These are phyloP conservation scores for Oryzias melastigma DNA, from an alignment of 2,113 vertebrate genomes.

Conservation along the genomic window DNA sequence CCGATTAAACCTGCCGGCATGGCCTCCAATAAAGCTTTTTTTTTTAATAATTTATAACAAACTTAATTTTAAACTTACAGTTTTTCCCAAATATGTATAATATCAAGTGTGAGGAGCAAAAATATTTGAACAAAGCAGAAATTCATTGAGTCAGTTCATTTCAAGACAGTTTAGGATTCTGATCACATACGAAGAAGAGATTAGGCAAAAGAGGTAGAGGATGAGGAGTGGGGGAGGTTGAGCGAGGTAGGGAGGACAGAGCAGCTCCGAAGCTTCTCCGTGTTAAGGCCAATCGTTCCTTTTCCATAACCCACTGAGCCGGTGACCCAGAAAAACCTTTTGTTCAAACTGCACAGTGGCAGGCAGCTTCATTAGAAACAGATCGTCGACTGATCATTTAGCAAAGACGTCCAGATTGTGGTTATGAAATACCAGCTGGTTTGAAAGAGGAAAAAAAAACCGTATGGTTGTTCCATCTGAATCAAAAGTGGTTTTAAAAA, in stretches of 20 bases:
- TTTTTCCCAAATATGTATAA: not conserved
- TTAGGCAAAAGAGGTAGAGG: constrained; percentile 43
- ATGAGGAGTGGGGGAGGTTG: constrained; percentile 34
- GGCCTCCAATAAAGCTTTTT: too few species aligned
- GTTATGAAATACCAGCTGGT: not conserved
- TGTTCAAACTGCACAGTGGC: constrained; percentile 13
- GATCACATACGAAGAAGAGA: not conserved
- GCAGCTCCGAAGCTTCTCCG: constrained; percentile 42
- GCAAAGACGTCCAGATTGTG: not conserved
- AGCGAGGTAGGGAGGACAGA: constrained; percentile 62
- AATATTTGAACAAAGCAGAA: not conserved
- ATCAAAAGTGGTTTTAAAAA: not conserved
- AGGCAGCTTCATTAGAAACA: constrained; percentile 6
- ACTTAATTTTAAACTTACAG: not conserved
- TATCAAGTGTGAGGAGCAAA: not conserved
- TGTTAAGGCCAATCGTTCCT: constrained; percentile 58
- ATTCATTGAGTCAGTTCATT: constrained; percentile 1
- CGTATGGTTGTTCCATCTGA: too few species aligned
- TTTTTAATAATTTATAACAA: too few species aligned
- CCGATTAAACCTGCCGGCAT: too few species aligned
- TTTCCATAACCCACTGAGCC: constrained; percentile 12
- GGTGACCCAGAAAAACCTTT: not conserved
- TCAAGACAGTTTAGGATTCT: not conserved
- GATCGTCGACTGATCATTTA: not conserved
- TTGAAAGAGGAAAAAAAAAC: not conserved